Evolutionary conservation across 2,888 invertebrate genomes (phyloP).

Genomic region (Tipula helvola): DNA sequence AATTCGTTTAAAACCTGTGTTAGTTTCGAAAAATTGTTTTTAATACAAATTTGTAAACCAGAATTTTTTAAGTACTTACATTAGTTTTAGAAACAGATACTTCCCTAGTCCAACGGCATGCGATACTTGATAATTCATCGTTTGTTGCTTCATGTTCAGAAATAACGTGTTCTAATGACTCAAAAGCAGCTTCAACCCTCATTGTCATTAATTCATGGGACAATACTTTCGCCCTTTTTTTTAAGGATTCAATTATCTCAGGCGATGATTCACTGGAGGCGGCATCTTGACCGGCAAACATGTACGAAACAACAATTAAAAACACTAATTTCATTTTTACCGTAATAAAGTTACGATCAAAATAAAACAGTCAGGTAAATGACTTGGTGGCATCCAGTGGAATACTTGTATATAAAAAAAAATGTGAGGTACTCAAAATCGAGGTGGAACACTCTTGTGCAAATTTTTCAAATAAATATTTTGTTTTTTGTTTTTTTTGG

Average conservation of each 20-base stretch:
- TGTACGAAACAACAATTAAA: neutral
- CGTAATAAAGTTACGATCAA: neutral
- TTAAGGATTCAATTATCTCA: neutral
- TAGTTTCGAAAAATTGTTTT: no score
- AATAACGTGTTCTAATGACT: neutral
- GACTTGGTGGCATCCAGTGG: neutral
- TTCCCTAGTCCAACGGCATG: neutral
- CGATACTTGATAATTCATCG: neutral
- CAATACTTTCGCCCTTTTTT: neutral
- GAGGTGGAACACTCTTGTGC: neutral
- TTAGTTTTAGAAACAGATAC: neutral
- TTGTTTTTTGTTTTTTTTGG: neutral
- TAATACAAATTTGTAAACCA: no score
- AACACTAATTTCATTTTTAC: neutral
- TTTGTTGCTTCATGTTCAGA: neutral
- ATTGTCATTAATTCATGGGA: neutral
- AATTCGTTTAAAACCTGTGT: neutral
- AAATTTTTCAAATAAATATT: neutral
- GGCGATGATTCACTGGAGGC: no score
- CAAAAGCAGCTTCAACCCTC: neutral
- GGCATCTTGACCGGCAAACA: neutral
- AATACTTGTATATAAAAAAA: neutral
- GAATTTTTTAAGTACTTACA: neutral
- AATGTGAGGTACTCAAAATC: neutral
- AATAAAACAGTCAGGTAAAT: neutral